Percentiles rank a stretch among this genome's conserved stretches.
phyloP scores from a whole-genome alignment of 2,888 invertebrate species.

The Chrysolina haemoptera region DNA sequence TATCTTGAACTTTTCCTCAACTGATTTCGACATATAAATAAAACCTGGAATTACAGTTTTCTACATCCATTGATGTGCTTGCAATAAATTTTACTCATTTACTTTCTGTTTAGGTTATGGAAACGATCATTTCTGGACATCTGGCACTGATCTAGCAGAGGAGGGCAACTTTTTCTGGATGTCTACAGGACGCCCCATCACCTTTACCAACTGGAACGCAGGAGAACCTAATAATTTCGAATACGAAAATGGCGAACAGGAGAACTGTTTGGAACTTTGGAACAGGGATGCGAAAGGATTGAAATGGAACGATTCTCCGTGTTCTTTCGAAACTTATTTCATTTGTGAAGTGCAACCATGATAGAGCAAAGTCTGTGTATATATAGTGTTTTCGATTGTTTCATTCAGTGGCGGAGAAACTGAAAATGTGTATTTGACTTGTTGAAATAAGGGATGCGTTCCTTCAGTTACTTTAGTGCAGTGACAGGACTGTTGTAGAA shows the following conservation, averaged over 20 bases:
- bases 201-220: slow-evolving; percentile 94
- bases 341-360: slow-evolving; percentile 84
- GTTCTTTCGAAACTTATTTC: slow-evolving; percentile 93
- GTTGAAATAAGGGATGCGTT: not conserved
- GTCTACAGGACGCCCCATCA: slow-evolving; percentile 90
- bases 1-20: too few relatives aligned
- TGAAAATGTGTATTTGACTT: not conserved
- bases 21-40: too few relatives aligned
- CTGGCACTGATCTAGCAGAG: slow-evolving; percentile 92
- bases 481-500: not conserved
- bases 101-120: slow-evolving; percentile 78
- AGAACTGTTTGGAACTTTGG: slow-evolving; percentile 93
- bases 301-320: slow-evolving; percentile 95
- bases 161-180: slow-evolving; percentile 95
- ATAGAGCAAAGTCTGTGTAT: slow-evolving; percentile 23
- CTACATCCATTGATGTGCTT: too few relatives aligned
- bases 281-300: slow-evolving; percentile 92
- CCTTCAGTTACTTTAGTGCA: not conserved
- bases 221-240: slow-evolving; percentile 96
- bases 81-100: not conserved
- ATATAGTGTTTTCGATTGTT: slow-evolving; percentile 12
- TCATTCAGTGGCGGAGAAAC: not conserved
- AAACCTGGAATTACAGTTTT: too few relatives aligned
- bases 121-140: slow-evolving; percentile 94
- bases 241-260: slow-evolving; percentile 93